Base-by-base conservation (phyloP, 2,797 vertebrate genomes). In the Lycodopsis pacificus region DNA sequence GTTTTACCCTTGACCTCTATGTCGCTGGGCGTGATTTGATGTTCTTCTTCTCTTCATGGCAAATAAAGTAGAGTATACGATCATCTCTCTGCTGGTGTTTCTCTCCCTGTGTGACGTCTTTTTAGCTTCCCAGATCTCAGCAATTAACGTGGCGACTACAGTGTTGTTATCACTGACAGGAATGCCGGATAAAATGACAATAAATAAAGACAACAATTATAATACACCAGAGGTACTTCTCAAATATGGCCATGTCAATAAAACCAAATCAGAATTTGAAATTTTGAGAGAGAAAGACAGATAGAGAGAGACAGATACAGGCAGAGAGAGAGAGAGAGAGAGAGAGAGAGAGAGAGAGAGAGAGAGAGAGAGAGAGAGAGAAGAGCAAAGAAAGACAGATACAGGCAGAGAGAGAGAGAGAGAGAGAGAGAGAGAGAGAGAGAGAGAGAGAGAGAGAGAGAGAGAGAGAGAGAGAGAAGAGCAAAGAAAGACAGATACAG, bases 371-470 rank as follows among this genome's bases (percentile, higher is more conserved):
- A 30, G 27, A 30, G 27, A 30, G 27, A 30, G 27, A 30, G 27
- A 27, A 27, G 27, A 27, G 27, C 27, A 27, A 27, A 27, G 27
- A 27, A 27, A 27, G 27, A 27, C 27, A 27, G 27, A 27, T 27
- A 27, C 27, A 27, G 27, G 3, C 27, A 27, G 27, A 27, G 27
- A 27, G 27, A 27, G 25, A 27, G 25, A 27, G 25, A 2, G 25
- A 27, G 25, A 27, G 25, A 2, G 25, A 27, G 25, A 27, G 25
- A 64, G 32, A 64, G 70, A 77, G 86, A 81, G 77, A 65, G 63
- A 69, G 51, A 0, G 51, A 14, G 58, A 25, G 73, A 75, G 73
- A 81, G 85, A 86, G 88, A 74, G 72, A 85, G 89, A 88, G 87
- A 87, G 78, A 69, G 84, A 66, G 32, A 64, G 30, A 44, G 46